Evolutionary conservation across 2,888 invertebrate genomes (phyloP), one percentile per base, ranked within the genome.

Genomic region (Lasius fuliginosus): DNA sequence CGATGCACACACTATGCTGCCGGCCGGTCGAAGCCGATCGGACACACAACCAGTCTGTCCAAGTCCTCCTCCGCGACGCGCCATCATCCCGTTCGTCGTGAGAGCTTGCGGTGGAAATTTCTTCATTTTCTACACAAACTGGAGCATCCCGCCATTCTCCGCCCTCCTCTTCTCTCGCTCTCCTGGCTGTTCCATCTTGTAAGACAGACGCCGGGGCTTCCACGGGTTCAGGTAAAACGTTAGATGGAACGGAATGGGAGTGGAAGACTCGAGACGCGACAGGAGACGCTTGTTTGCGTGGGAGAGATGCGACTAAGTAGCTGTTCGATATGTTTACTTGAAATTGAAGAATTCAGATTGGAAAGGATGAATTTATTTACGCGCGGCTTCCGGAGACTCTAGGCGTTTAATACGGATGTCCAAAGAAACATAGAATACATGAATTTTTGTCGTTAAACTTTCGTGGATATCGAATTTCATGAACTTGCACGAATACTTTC

Each of bases 41-140:
- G 86, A 83, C 84, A 90, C 89, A 90, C 84, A 73, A 90, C 90
- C 92, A 92, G 91, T 92, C 91, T 87, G 85, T 49, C 84, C 77
- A 76, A 75, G 75, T 83, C 87, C 85, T 85, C 85, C 56, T 53
- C 40, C 46, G 82, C 69, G 46, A 64, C 84, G 86, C 83, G 65
- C 77, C 85, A 73, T 86, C 76, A 27, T 69, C 58, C 30, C 27
- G 60, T 74, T 23, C 40, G 40, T 30, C 75, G 65, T 27, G 75
- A 53, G 40, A 49, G 73, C 36, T 33, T 18, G 30, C n/a, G 11
- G 53, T 40, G 65, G 36, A 76, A 33, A 36, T 36, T 18, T 76
- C 64, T 36, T 65, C 27, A 23, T 49, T 49, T 18, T 74, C 36
- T 53, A 64, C 30, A 1, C 30, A 1, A 46, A 46, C 46, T 12